Evolutionary conservation across 2,888 invertebrate genomes (phyloP).

Genomic region (Priapulus caudatus): DNA sequence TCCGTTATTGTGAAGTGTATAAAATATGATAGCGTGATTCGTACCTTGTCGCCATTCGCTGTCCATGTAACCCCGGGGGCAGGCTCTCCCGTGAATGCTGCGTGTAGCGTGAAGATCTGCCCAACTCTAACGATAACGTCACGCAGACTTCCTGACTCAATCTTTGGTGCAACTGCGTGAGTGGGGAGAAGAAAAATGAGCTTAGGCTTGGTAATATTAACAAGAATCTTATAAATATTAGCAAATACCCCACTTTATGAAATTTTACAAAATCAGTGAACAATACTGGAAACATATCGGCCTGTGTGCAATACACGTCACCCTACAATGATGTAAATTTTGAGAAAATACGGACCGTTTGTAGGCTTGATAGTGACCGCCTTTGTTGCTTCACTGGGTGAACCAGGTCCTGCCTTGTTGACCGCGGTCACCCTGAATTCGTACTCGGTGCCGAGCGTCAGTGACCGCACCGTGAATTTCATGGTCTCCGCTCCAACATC

Average conservation of each 20-base stretch:
- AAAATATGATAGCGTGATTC: too few relatives aligned
- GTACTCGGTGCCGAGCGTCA: conserved; percentile 79
- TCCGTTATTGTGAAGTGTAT: too few relatives aligned
- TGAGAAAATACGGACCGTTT: too few relatives aligned
- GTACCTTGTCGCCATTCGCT: not conserved
- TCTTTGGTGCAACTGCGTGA: not conserved
- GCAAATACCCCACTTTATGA: too few relatives aligned
- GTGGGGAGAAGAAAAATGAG: too few relatives aligned
- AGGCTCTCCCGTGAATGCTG: conserved; percentile 85
- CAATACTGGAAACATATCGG: too few relatives aligned
- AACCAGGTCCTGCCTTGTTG: conserved; percentile 93
- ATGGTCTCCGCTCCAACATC: conserved; percentile 75
- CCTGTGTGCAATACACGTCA: too few relatives aligned
- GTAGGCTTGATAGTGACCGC: not conserved
- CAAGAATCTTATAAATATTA: too few relatives aligned
- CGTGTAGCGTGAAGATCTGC: conserved; percentile 86
- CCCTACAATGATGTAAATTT: too few relatives aligned
- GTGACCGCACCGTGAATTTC: conserved; percentile 76
- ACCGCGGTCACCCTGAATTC: conserved; percentile 98
- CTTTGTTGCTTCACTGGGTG: not conserved
- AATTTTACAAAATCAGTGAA: too few relatives aligned
- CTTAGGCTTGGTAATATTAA: too few relatives aligned
- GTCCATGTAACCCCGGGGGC: conserved; percentile 80
- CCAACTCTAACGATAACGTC: conserved; percentile 91
- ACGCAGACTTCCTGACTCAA: conserved; percentile 33